Percentiles rank a stretch among this genome's conserved stretches.
Evolutionary conservation across 2,113 vertebrate genomes (phyloP).

Genomic region (Carollia perspicillata): DNA sequence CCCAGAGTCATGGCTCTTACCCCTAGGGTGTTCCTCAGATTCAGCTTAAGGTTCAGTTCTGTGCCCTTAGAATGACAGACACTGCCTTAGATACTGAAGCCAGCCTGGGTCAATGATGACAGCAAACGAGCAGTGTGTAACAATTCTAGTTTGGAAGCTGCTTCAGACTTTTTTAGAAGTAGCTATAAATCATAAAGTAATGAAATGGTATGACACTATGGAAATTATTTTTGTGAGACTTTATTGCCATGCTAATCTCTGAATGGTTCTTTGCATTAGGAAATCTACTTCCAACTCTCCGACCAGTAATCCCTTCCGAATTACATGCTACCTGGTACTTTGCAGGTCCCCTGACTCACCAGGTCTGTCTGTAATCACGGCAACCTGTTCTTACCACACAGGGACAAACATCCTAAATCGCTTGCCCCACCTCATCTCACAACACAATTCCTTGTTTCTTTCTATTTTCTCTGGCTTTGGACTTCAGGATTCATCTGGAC

Average conservation of each 20-base stretch:
- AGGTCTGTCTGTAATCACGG: neutral
- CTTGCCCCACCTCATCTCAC: neutral
- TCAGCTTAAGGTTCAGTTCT: neutral
- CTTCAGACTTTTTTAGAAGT: neutral
- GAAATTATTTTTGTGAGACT: neutral
- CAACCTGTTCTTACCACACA: neutral
- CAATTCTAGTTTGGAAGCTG: neutral
- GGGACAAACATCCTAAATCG: neutral
- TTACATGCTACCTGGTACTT: neutral
- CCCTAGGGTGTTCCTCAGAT: neutral
- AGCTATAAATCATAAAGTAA: neutral
- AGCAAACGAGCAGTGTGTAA: neutral
- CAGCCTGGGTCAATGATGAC: neutral
- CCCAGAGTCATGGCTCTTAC: neutral
- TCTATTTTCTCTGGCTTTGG: neutral
- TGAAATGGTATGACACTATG: neutral
- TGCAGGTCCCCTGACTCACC: neutral
- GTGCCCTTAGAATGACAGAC: neutral
- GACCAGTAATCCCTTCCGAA: neutral
- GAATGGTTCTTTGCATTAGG: neutral
- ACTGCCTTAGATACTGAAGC: neutral
- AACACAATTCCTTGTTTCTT: neutral
- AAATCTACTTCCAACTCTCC: neutral
- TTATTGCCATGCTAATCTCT: neutral
- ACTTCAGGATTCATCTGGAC: neutral